phyloP scores from a whole-genome alignment of 2,797 vertebrate genomes.

The Sebastes iracundus region DNA sequence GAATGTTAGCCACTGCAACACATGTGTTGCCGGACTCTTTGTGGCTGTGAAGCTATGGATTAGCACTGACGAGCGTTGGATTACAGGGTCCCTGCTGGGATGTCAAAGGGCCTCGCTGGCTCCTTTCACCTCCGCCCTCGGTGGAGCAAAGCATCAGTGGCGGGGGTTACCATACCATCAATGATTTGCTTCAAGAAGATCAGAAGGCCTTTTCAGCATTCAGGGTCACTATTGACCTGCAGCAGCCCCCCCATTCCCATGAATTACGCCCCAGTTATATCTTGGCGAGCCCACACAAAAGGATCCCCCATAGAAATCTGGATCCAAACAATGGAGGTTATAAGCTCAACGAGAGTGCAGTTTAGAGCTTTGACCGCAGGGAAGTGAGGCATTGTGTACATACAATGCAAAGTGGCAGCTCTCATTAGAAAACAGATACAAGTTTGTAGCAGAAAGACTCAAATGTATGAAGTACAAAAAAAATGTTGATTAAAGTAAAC shows the following conservation, averaged over 20 bases:
- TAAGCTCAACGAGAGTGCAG: constrained; percentile 30
- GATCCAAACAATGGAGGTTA: constrained; percentile 52
- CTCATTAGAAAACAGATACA: background rate
- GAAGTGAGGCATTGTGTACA: constrained; percentile 38
- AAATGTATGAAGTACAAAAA: background rate
- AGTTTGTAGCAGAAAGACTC: background rate
- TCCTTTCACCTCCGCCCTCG: constrained; percentile 62
- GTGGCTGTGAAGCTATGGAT: constrained; percentile 57
- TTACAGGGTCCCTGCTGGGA: constrained; percentile 72
- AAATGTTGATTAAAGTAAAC: background rate
- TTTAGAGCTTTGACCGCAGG: constrained; percentile 27
- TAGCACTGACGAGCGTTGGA: constrained; percentile 69
- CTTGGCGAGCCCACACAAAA: constrained; percentile 57
- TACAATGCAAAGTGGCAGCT: constrained; percentile 34
- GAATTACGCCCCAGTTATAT: constrained; percentile 64
- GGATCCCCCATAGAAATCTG: constrained; percentile 35
- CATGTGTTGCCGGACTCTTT: constrained; percentile 45
- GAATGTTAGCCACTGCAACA: constrained; percentile 24
- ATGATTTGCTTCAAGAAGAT: constrained; percentile 83
- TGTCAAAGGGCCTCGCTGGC: constrained; percentile 66
- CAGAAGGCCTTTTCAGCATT: constrained; percentile 78
- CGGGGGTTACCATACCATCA: constrained; percentile 68
- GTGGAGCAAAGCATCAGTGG: constrained; percentile 59
- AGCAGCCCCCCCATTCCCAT: constrained; percentile 55
- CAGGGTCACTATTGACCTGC: constrained; percentile 64